Percentiles rank a stretch among this genome's conserved stretches.
These are phyloP conservation scores for Tapirus terrestris DNA, from an alignment of 2,113 vertebrate genomes.

Conservation along the genomic window DNA sequence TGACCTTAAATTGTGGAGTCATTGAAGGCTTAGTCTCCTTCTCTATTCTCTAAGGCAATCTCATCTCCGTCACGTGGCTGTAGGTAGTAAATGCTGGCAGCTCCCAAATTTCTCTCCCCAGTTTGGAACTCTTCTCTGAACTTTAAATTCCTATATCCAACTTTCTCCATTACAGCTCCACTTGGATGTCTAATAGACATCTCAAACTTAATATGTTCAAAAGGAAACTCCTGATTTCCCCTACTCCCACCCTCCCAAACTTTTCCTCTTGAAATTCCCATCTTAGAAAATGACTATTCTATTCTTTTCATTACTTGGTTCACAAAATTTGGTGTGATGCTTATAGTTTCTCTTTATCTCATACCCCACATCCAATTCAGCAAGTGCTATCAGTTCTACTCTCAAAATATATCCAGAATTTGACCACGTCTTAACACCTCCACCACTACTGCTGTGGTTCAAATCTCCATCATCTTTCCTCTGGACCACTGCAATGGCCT, in stretches of 20 bases:
- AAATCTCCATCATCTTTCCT: not conserved
- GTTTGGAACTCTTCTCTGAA: not conserved
- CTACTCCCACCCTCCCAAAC: not conserved
- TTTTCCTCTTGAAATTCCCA: not conserved
- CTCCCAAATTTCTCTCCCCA: not conserved
- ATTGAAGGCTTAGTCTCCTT: not conserved
- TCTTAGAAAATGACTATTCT: not conserved
- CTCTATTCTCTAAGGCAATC: not conserved
- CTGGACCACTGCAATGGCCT: not conserved
- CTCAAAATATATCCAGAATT: not conserved
- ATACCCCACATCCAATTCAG: not conserved
- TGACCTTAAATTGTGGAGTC: not conserved
- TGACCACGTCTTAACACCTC: not conserved
- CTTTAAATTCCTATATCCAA: not conserved
- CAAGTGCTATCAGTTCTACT: not conserved
- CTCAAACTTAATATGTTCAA: not conserved
- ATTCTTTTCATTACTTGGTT: not conserved
- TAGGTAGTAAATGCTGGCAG: not conserved
- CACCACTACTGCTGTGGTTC: not conserved
- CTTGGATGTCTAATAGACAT: not conserved
- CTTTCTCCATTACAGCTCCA: not conserved
- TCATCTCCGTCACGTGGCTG: not conserved
- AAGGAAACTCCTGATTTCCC: not conserved
- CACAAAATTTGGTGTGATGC: not conserved
- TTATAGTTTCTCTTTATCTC: not conserved